A percentile compares a stretch with the other conserved stretches of the same genome.
These are phyloP conservation scores for Neogobius melanostomus DNA, from an alignment of 2,113 vertebrate species.

Conservation along the genomic window DNA sequence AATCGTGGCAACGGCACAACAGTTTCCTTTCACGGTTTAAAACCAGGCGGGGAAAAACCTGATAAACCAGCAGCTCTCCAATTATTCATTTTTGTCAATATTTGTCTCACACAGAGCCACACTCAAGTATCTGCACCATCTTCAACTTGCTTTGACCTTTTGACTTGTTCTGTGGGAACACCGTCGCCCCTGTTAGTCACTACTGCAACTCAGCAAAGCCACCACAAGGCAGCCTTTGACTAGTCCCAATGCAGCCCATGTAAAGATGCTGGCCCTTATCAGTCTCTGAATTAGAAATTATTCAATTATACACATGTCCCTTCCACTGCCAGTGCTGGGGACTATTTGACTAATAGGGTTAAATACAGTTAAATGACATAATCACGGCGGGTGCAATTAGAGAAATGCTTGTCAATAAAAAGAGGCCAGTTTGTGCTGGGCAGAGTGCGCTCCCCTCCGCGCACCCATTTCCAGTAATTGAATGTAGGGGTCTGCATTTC, in stretches of 20 bases:
- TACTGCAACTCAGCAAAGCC: slow-evolving; percentile 15
- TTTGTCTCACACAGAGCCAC: too few species aligned
- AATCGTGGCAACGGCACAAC: too few species aligned
- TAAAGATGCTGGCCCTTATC: slow-evolving; percentile 41
- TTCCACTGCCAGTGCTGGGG: slow-evolving; percentile 39
- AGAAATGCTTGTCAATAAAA: slow-evolving; percentile 55
- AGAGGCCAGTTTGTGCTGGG: slow-evolving; percentile 53
- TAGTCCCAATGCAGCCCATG: slow-evolving; percentile 55
- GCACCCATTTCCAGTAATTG: slow-evolving; percentile 69
- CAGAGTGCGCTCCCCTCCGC: slow-evolving; percentile 34
- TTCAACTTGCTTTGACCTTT: slow-evolving; percentile 41
- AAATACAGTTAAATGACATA: slow-evolving; percentile 72
- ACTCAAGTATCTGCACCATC: not conserved
- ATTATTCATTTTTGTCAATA: not conserved
- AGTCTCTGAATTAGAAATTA: slow-evolving; percentile 47
- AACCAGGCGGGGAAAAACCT: not conserved
- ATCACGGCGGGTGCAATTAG: slow-evolving; percentile 63
- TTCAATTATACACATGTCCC: slow-evolving; percentile 63
- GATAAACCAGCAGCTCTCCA: not conserved
- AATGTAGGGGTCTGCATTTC: slow-evolving; percentile 66
- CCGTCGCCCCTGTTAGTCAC: slow-evolving; percentile 47
- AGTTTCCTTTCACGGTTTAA: too few species aligned
- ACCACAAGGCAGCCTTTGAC: slow-evolving; percentile 68
- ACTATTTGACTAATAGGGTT: slow-evolving; percentile 64
- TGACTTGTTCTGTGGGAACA: slow-evolving; percentile 55